Base-by-base conservation (phyloP, 2,888 invertebrate genomes). In the Galeruca laticollis region DNA sequence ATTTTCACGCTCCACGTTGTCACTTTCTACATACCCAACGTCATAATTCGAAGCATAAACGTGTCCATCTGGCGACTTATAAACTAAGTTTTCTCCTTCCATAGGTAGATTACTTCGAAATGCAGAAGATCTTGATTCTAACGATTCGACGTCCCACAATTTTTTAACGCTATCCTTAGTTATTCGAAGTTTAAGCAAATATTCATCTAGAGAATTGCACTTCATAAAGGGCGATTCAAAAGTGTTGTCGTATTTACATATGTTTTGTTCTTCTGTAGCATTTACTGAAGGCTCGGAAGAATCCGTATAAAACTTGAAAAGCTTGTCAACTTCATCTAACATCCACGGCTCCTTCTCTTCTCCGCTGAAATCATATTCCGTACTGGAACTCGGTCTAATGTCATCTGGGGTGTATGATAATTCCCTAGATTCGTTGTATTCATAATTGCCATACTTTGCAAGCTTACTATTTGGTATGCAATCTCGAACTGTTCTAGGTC, bases 401-500 rank as follows among this genome's bases (percentile, higher is more conserved):
- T 73, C 73, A 47, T 73, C 77, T 6, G 79, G 71, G 5, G 83
- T 84, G 72, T 88, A 87, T 52, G 83, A 79, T 70, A 80, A 78
- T 78, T 87, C 87, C 59, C 87, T 82, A 5, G 85, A 84, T 73
- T 87, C 86, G 75, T 86, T 82, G 80, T 88, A 88, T 75, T 86
- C 84, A 78, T 85, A 87, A 79, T 88, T 85, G 15, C 85, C 84
- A 78, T 88, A 88, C 64, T 81, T 81, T 8, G 88, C 87, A 81
- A 92, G 83, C 85, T 88, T 88, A 71, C 91, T 91, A 73, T 88
- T 86, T 6, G 92, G 91, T 78, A 92, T 91, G 60, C 89, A 88
- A 79, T 91, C 90, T 80, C 88, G 88, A 40, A 90, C 91, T 73
- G 87, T 88, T 80, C 86, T 84, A 37, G 84, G 81, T 71, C 79